Evolutionary conservation across 2,888 invertebrate genomes (phyloP).

Genomic region (Saturnia japonica): DNA sequence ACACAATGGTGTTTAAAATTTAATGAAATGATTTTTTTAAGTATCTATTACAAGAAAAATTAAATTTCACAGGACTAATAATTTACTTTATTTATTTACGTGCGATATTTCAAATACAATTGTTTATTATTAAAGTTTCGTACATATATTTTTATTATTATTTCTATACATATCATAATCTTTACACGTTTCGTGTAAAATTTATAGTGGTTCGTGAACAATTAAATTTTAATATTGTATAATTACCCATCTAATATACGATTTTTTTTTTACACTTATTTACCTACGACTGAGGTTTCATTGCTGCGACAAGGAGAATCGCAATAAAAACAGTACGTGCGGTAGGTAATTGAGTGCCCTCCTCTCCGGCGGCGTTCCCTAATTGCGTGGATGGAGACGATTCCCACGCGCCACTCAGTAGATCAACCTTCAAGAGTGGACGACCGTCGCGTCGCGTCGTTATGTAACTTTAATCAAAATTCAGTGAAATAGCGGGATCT

Average conservation of each 20-base stretch:
- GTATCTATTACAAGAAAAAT: no score
- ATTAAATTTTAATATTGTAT: not conserved
- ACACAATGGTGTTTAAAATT: not conserved
- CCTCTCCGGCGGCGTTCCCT: slow-evolving; percentile 68
- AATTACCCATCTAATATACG: not conserved
- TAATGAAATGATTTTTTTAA: not conserved
- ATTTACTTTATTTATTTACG: not conserved
- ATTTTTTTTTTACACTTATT: slow-evolving; percentile 22
- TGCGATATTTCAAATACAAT: not conserved
- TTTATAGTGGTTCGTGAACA: slow-evolving; percentile 2
- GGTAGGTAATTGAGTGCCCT: slow-evolving; percentile 73
- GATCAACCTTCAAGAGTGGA: slow-evolving; percentile 49
- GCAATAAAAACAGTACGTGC: slow-evolving; percentile 68
- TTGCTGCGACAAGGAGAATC: slow-evolving; percentile 57
- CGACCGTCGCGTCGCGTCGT: slow-evolving; percentile 35
- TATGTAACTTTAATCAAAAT: slow-evolving; percentile 67
- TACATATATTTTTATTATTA: not conserved
- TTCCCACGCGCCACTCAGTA: slow-evolving; percentile 68
- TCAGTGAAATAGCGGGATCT: slow-evolving; percentile 43
- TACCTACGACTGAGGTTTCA: slow-evolving; percentile 46
- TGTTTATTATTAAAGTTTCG: not conserved
- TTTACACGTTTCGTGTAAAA: not conserved
- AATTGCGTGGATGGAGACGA: slow-evolving; percentile 67
- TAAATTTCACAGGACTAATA: not conserved
- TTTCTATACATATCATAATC: not conserved